Evolutionary conservation across 2,888 invertebrate genomes (phyloP).

Genomic region (Lucinisca nassula): DNA sequence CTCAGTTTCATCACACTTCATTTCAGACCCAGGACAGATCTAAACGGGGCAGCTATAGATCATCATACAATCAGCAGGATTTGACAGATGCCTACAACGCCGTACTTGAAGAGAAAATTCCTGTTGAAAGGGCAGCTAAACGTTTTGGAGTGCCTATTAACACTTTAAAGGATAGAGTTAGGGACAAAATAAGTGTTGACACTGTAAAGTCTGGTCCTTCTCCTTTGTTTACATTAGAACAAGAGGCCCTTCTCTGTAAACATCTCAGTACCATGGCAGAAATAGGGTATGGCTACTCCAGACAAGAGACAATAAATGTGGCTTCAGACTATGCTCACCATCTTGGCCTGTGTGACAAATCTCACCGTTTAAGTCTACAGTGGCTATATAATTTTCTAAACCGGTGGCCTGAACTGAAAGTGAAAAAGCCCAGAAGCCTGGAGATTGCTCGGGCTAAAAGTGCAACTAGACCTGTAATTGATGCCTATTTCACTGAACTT

Average conservation of each 20-base stretch:
- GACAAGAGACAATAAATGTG: conserved; percentile 40
- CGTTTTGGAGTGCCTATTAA: conserved; percentile 16
- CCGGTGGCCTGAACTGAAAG: conserved; percentile 34
- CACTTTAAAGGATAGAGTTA: conserved; percentile 18
- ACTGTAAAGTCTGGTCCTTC: conserved; percentile 21
- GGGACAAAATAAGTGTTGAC: conserved; percentile 22
- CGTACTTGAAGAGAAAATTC: not conserved
- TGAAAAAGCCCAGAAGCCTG: conserved; percentile 32
- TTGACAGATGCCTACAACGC: conserved; percentile 12
- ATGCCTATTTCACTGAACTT: conserved; percentile 47
- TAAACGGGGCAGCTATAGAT: not conserved
- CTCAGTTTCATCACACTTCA: not conserved
- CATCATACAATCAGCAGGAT: not conserved
- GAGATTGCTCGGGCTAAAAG: conserved; percentile 34
- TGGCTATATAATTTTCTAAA: conserved; percentile 22
- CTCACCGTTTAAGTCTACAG: not conserved
- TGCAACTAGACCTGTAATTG: conserved; percentile 24
- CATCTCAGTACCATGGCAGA: conserved; percentile 27
- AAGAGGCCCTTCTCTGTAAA: conserved; percentile 2
- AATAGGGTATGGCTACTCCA: conserved; percentile 42
- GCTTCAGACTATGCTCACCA: conserved; percentile 41
- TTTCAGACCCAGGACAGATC: not conserved
- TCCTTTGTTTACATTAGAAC: not conserved
- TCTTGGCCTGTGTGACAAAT: not conserved
- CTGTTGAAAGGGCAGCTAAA: conserved; percentile 24